These are phyloP conservation scores for Prorops nasuta DNA, from an alignment of 1,140 invertebrate species.

Conservation along the genomic window DNA sequence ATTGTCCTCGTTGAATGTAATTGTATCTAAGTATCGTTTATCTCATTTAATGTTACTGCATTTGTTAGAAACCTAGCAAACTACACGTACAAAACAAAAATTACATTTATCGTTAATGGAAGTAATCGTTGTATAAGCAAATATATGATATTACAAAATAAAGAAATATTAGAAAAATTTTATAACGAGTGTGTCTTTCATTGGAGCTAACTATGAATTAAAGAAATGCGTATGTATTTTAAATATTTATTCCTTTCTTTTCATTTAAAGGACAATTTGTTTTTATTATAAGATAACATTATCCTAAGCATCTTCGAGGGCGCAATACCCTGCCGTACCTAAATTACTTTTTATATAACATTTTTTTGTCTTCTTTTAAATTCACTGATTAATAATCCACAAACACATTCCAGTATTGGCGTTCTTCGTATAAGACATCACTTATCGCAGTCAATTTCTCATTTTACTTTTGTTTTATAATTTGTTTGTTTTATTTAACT, in stretches of 20 bases:
- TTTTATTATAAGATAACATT: constrained; percentile 59
- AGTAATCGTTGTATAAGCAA: too few relatives aligned
- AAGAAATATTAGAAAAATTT: too few relatives aligned
- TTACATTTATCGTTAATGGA: too few relatives aligned
- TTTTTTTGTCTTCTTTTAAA: constrained; percentile 40
- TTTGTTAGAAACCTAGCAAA: too few relatives aligned
- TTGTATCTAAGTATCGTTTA: too few relatives aligned
- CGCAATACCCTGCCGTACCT: constrained; percentile 48
- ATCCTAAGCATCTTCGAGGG: constrained; percentile 56
- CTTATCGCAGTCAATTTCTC: constrained; percentile 27
- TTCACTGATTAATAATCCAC: constrained; percentile 39
- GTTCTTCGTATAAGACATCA: constrained; percentile 18
- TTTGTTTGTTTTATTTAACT: too few relatives aligned
- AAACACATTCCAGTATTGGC: constrained; percentile 21
- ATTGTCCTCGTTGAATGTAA: too few relatives aligned
- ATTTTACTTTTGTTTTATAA: constrained; percentile 21
- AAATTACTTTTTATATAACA: constrained; percentile 58
- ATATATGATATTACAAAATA: too few relatives aligned
- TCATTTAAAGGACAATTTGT: constrained; percentile 56
- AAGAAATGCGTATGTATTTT: constrained; percentile 55
- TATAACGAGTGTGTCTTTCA: too few relatives aligned
- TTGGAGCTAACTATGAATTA: too few relatives aligned
- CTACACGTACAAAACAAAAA: too few relatives aligned
- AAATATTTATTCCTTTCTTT: constrained; percentile 57
- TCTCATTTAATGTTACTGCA: too few relatives aligned